Base-by-base conservation (phyloP, 2,113 vertebrate genomes). In the Conger conger region DNA sequence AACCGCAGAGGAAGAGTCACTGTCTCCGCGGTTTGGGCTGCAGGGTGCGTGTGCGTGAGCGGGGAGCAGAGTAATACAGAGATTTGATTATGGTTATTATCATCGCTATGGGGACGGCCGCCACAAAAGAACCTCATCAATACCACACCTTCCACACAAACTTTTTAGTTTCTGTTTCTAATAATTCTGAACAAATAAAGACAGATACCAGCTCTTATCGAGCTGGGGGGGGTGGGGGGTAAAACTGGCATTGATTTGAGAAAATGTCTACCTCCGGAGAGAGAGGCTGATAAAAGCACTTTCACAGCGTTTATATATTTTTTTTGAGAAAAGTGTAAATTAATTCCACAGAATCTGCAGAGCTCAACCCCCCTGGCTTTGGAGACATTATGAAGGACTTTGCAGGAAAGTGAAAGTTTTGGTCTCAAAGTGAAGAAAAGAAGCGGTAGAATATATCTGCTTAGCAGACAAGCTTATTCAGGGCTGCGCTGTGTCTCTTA, bases 11-110 rank as follows among this genome's bases (percentile, higher is more conserved):
- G 27, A 68, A 68, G 60, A n/a, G 20, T 68, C 9, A 5, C 57
- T 60, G 20, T 60, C 16, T 60, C 3, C 18, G 57, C 18, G 57
- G 20, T 18, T 18, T n/a, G 16, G 0, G 57, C 57, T 60, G 16
- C 4, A 60, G 57, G 57, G 16, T 18, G 20, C 60, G 27, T n/a
- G 20, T n/a, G 60, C 18, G 60, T 68, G 60, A 68, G 60, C 4
- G 27, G 20, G 23, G 20, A 68, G 27, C 9, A 16, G 20, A 68
- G 60, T n/a, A n/a, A 68, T 68, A 68, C 23, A 68, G 60, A 18
- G 60, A 68, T 68, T 68, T 68, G 60, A 68, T 68, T 68, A 68
- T n/a, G 60, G 60, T 68, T 68, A 68, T 68, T 68, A 68, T 68
- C 60, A 68, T 68, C n/a, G 60, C 60, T 68, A 9, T n/a, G 60